Evolutionary conservation across 1,140 invertebrate species (phyloP).

Genomic region (Brachionus plicatilis): DNA sequence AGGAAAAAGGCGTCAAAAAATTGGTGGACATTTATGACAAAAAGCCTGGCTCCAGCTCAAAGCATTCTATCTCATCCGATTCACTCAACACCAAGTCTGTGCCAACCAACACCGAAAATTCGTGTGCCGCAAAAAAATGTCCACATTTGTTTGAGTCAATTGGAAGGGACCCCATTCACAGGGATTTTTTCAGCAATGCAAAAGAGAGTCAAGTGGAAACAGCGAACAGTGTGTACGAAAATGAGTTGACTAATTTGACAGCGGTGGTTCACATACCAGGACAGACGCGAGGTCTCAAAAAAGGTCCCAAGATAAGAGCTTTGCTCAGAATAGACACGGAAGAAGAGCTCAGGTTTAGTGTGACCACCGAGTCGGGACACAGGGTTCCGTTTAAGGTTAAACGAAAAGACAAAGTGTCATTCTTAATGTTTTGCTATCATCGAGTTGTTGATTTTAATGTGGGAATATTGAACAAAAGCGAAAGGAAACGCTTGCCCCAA

Average conservation of each 20-base stretch:
- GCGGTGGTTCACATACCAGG: background rate
- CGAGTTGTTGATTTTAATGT: conserved; percentile 24
- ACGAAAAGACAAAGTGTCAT: background rate
- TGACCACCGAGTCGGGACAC: background rate
- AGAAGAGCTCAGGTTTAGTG: background rate
- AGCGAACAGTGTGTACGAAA: background rate
- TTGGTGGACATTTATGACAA: conserved; percentile 2
- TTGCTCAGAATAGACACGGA: background rate
- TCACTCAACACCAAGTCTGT: background rate
- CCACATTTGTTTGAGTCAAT: background rate
- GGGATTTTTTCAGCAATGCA: background rate
- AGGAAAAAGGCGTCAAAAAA: background rate
- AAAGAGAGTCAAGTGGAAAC: background rate
- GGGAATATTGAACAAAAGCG: conserved; percentile 1
- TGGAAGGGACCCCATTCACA: too few species aligned
- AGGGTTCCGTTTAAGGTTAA: background rate
- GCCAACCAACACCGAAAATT: background rate
- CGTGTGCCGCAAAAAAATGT: background rate
- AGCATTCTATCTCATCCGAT: background rate
- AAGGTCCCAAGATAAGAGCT: background rate
- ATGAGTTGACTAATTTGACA: conserved; percentile 7
- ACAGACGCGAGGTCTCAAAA: background rate
- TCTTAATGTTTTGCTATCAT: background rate
- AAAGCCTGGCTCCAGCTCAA: background rate
- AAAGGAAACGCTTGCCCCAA: background rate